Evolutionary conservation across 2,888 invertebrate genomes (phyloP), one percentile per base, ranked within the genome.

Genomic region (Pammene fasciana): DNA sequence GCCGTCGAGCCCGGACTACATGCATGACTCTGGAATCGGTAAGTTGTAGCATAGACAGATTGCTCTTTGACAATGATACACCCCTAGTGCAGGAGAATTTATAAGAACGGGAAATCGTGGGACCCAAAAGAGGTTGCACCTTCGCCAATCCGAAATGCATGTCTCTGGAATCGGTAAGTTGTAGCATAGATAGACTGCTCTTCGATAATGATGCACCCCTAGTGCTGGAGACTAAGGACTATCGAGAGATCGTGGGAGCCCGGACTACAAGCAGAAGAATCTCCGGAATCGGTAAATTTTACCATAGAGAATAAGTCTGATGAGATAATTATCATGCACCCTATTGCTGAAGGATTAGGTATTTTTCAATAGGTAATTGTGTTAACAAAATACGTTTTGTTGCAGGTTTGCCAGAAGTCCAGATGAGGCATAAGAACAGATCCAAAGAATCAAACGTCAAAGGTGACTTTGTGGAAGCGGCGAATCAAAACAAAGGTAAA

Each of bases 381-480:
- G 38, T 38, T 43, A 9, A 43, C 38, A 18, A 48, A 14, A 16
- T 48, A 14, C 6, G 6, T 45, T 36, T 56, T n/a, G 66, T 86
- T 81, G 14, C 80, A 93, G 93, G 93, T 72, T 78, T 93, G 75
- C 89, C 92, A 62, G 93, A 93, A 83, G 89, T 91, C 76, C 92
- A 90, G 79, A 89, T 92, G 89, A 83, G 89, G 79, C 88, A 90
- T 83, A 93, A 88, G 87, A 90, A 83, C 72, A 85, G 86, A 80
- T 79, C 86, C 71, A 91, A 89, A 78, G 90, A 91, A 75, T 70
- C 74, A 4, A 80, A 77, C 67, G 76, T 90, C 34, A 93, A 93
- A 80, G 89, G 88, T 76, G 93, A 94, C 79, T 94, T 94, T 80
- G 93, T 94, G 65, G 94, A 94, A 72, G 93, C 93, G 78, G 87